Evolutionary conservation across 2,113 vertebrate genomes (phyloP).

Genomic region (Apteryx owenii): DNA sequence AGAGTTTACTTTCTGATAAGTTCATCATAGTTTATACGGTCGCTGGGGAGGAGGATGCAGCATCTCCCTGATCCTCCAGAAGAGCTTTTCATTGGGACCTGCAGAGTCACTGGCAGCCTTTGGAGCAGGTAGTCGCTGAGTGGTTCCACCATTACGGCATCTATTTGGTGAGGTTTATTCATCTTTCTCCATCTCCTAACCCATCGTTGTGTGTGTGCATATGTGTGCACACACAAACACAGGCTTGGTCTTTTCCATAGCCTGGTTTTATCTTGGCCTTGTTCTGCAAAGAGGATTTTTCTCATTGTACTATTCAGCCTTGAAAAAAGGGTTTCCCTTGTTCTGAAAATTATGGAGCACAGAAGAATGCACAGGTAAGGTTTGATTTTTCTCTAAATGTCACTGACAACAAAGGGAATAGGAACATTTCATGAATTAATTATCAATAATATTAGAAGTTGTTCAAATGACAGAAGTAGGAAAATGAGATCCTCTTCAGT

Average conservation of each 20-base stretch:
- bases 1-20: not conserved
- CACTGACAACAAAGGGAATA: not conserved
- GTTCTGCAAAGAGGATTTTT: not conserved
- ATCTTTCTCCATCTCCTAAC: not conserved
- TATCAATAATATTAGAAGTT: not conserved
- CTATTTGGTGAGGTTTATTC: not conserved
- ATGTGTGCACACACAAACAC: not conserved
- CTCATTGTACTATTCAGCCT: not conserved
- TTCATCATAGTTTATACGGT: not conserved
- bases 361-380: not conserved
- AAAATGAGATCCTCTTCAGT: not conserved
- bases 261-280: not conserved
- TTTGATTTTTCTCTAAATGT: not conserved
- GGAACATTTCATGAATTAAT: not conserved
- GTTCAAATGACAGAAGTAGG: not conserved
- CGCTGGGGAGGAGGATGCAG: not conserved
- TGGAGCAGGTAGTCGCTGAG: not conserved
- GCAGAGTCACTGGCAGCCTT: not conserved
- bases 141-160: not conserved
- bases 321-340: not conserved
- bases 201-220: rapidly evolving
- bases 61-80: not conserved
- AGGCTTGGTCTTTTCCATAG: not conserved
- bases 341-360: not conserved
- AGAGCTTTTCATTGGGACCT: rapidly evolving